Evolutionary conservation across 2,797 vertebrate genomes (phyloP).

Genomic region (Rhinogobio ventralis): DNA sequence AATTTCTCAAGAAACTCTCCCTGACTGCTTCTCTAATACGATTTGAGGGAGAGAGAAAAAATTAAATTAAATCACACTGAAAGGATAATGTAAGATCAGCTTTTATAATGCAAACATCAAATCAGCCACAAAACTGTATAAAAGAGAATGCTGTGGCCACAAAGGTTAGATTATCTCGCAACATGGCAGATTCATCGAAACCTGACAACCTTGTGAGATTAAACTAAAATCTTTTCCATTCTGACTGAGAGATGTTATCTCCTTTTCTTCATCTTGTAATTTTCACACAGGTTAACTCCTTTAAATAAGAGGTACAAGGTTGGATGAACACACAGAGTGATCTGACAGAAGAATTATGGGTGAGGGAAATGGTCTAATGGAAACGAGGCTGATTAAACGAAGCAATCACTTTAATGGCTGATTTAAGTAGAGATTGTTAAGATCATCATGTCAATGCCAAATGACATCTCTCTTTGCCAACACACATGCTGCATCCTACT

Average conservation of each 20-base stretch:
- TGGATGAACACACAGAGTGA: constrained; percentile 1
- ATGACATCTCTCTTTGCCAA: background rate
- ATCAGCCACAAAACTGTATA: background rate
- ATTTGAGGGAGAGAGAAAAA: background rate
- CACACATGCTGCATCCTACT: background rate
- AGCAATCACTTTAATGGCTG: constrained; percentile 10
- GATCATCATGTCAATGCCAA: background rate
- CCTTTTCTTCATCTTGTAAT: constrained; percentile 19
- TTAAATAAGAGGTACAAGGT: constrained; percentile 30
- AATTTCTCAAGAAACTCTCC: background rate
- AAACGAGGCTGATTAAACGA: background rate
- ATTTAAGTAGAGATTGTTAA: background rate
- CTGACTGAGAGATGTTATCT: constrained; percentile 11
- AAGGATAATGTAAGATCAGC: background rate
- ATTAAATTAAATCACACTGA: background rate
- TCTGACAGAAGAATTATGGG: background rate
- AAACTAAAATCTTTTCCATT: background rate
- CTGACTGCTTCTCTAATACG: background rate
- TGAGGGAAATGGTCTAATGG: constrained; percentile 8
- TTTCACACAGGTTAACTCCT: constrained; percentile 10
- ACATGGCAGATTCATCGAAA: background rate
- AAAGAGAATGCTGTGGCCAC: background rate
- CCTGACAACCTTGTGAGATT: constrained; percentile 11
- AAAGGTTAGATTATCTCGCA: background rate
- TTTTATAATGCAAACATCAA: constrained; percentile 7